Percentiles rank a stretch among this genome's conserved stretches.
phyloP scores from a whole-genome alignment of 1,140 invertebrate species.

The Atta colombica region DNA sequence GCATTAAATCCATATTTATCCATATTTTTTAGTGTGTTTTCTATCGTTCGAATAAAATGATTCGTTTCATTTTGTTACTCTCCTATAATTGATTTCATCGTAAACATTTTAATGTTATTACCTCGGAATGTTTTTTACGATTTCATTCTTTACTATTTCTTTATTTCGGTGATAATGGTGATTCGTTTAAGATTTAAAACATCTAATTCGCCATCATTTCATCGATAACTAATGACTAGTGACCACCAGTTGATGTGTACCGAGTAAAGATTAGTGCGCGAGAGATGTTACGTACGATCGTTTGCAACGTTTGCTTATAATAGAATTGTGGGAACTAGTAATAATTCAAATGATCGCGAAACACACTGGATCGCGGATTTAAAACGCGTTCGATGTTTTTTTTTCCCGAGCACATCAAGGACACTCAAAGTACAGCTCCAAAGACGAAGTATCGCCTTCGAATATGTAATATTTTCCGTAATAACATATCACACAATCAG shows the following conservation, averaged over 20 bases:
- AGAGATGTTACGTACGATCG: constrained; percentile 64
- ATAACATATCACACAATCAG: constrained; percentile 10
- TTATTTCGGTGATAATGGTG: constrained; percentile 20
- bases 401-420: constrained; percentile 56
- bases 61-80: background rate
- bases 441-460: constrained; percentile 21
- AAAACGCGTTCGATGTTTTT: constrained; percentile 48
- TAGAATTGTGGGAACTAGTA: constrained; percentile 81
- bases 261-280: constrained; percentile 1
- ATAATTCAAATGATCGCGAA: constrained; percentile 75
- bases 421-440: background rate
- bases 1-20: too few relatives aligned
- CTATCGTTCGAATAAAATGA: background rate
- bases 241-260: background rate
- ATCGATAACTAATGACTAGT: background rate
- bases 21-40: background rate
- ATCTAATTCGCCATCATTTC: constrained; percentile 50
- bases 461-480: constrained; percentile 29
- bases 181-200: constrained; percentile 63
- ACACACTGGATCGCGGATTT: background rate
- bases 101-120: background rate
- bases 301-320: constrained; percentile 67
- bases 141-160: background rate
- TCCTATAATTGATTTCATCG: background rate
- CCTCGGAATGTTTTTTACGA: background rate